Conservation (phyloP, 2,888 invertebrate genomes). For the Drymonia ruficornis region DNA sequence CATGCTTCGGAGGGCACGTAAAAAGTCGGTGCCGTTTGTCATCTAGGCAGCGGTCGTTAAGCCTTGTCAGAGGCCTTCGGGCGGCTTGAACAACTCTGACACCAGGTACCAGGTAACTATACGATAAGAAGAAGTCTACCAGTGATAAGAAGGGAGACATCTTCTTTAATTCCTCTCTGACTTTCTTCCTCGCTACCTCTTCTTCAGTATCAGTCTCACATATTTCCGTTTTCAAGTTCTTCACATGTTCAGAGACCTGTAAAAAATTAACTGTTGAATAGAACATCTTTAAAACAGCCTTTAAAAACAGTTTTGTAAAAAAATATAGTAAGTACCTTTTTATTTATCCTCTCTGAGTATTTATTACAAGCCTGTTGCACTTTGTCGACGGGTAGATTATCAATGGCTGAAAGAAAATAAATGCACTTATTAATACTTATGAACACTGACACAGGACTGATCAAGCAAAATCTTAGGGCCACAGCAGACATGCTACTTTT, state of each 20-base stretch:
- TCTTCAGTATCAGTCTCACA: slow-evolving; percentile 38
- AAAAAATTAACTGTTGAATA: neutral
- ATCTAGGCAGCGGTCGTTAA: too few relatives aligned
- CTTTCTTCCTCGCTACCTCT: slow-evolving; percentile 51
- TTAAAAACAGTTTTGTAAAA: neutral
- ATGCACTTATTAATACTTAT: neutral
- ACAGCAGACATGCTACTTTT: too few relatives aligned
- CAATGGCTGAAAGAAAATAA: slow-evolving; percentile 46
- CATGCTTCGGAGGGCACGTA: too few relatives aligned
- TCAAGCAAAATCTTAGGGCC: too few relatives aligned
- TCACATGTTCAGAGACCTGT: slow-evolving; percentile 52
- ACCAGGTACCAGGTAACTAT: too few relatives aligned
- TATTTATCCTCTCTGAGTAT: slow-evolving; percentile 46
- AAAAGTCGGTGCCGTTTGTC: too few relatives aligned
- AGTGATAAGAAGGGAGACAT: slow-evolving; percentile 46
- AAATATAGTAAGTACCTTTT: slow-evolving; percentile 37
- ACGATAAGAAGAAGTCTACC: slow-evolving; percentile 42
- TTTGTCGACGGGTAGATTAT: slow-evolving; percentile 42
- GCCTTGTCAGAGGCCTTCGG: too few relatives aligned
- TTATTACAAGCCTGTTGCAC: slow-evolving; percentile 40
- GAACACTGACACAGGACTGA: too few relatives aligned
- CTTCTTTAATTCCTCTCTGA: slow-evolving; percentile 58
- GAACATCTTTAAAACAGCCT: too few relatives aligned
- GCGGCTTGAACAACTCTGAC: too few relatives aligned
- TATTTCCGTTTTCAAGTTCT: slow-evolving; percentile 26